phyloP scores from a whole-genome alignment of 2,113 vertebrate genomes.

The Podarcis muralis region DNA sequence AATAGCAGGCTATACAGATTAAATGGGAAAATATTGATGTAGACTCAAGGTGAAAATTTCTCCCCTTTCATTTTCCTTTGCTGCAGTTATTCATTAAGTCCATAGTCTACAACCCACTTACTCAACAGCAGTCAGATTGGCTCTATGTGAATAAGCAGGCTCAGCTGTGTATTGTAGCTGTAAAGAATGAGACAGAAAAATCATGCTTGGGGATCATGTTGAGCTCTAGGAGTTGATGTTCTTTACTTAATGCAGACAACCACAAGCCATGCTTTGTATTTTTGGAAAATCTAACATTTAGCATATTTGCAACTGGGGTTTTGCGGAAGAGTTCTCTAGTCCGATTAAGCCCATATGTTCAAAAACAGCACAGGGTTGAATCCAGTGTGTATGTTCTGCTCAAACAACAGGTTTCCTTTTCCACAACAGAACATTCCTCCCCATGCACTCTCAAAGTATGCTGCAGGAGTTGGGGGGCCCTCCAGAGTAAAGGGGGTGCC shows the following conservation, averaged over 20 bases:
- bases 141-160: background rate
- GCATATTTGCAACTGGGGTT: background rate
- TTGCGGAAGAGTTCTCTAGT: background rate
- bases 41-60: slow-evolving; percentile 7
- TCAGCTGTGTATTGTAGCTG: background rate
- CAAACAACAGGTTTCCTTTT: too few species aligned
- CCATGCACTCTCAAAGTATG: too few species aligned
- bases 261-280: background rate
- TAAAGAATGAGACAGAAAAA: background rate
- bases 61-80: slow-evolving; percentile 60
- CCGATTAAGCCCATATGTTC: background rate
- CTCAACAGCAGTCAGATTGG: slow-evolving; percentile 1
- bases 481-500: too few species aligned
- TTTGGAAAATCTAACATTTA: background rate
- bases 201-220: background rate
- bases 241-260: background rate
- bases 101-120: background rate
- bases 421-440: too few species aligned
- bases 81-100: slow-evolving; percentile 43
- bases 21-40: slow-evolving; percentile 20
- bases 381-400: too few species aligned
- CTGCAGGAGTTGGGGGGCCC: too few species aligned
- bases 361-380: background rate
- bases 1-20: slow-evolving; percentile 10
- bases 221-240: background rate